A percentile compares a stretch with the other conserved stretches of the same genome.
Conservation (phyloP, 2,113 vertebrate species). For the Otus sunia region DNA sequence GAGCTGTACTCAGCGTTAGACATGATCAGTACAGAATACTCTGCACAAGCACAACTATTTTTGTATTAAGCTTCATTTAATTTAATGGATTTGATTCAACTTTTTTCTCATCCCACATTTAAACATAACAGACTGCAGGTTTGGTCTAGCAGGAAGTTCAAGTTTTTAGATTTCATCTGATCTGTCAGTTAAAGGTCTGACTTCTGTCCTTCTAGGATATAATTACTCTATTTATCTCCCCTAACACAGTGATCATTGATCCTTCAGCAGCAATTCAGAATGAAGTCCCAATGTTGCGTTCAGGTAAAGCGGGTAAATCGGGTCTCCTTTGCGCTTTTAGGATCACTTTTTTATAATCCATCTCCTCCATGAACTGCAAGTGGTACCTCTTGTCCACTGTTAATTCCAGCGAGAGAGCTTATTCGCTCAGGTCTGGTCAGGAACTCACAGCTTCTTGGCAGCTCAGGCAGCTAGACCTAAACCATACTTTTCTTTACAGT, state of each 20-base stretch:
- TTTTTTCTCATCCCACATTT: not conserved
- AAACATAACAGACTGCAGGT: not conserved
- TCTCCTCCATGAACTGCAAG: not conserved
- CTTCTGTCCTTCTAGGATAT: not conserved
- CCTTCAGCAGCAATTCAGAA: not conserved
- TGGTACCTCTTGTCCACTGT: not conserved
- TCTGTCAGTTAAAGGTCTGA: not conserved
- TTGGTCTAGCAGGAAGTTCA: not conserved
- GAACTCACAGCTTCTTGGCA: not conserved
- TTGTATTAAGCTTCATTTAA: not conserved
- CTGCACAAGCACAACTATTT: not conserved
- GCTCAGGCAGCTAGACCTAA: rapidly evolving
- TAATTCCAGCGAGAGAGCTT: not conserved
- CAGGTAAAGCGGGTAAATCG: not conserved
- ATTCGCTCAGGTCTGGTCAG: not conserved
- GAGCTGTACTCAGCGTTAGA: not conserved
- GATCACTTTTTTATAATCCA: not conserved
- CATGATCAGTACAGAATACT: not conserved
- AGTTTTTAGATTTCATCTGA: not conserved
- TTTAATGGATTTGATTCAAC: not conserved
- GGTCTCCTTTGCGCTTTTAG: not conserved
- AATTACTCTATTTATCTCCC: not conserved
- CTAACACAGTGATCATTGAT: not conserved
- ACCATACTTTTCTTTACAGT: not conserved
- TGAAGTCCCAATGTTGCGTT: not conserved